phyloP scores from a whole-genome alignment of 2,797 vertebrate genomes.

The Pseudomugil gertrudae region DNA sequence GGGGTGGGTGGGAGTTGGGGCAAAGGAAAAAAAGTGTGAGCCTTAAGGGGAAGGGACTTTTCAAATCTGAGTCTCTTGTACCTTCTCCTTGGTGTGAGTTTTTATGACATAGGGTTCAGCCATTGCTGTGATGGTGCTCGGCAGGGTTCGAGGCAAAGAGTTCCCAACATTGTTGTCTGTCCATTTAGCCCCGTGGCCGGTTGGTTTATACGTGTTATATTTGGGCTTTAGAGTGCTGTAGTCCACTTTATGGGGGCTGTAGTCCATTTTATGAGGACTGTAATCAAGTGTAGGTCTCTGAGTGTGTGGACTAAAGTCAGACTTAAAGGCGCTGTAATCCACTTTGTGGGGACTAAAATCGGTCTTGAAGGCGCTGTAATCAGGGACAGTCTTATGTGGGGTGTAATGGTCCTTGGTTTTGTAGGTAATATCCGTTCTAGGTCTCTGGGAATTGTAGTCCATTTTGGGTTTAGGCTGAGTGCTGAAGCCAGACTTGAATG shows the following conservation, averaged over 20 bases:
- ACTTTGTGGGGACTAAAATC: conserved; percentile 79
- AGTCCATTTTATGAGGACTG: conserved; percentile 79
- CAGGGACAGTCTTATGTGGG: conserved; percentile 69
- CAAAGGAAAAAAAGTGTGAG: conserved; percentile 30
- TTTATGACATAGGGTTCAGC: conserved; percentile 93
- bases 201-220: conserved; percentile 94
- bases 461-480: conserved; percentile 80
- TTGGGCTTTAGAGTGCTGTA: conserved; percentile 84
- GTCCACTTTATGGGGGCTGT: conserved; percentile 78
- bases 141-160: conserved; percentile 92
- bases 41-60: conserved; percentile 52
- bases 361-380: conserved; percentile 77
- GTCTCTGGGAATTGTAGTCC: conserved; percentile 78
- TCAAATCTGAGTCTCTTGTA: conserved; percentile 99
- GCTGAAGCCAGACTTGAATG: conserved; percentile 77
- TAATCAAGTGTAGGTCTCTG: conserved; percentile 82
- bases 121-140: conserved; percentile 86
- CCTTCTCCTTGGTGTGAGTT: conserved; percentile 97
- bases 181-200: conserved; percentile 91
- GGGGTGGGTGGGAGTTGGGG: conserved; percentile 31
- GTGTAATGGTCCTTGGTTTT: conserved; percentile 76
- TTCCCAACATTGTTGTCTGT: conserved; percentile 96
- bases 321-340: conserved; percentile 81
- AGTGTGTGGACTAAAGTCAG: conserved; percentile 79
- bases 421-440: conserved; percentile 74